A percentile compares a stretch with the other conserved stretches of the same genome.
phyloP scores from a whole-genome alignment of 1,140 invertebrate species.

The Battus philenor region DNA sequence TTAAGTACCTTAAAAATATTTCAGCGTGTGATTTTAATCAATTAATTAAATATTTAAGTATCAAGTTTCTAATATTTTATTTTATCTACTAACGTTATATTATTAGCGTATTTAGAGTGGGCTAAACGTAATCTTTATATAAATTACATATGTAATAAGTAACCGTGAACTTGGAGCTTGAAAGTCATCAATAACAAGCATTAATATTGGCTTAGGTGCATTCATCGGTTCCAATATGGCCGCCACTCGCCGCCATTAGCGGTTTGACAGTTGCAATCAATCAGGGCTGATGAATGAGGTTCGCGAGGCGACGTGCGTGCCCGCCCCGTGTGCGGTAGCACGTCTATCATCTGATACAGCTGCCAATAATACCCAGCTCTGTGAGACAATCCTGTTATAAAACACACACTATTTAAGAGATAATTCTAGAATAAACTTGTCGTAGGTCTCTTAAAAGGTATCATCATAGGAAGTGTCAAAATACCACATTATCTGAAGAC shows the following conservation, averaged over 20 bases:
- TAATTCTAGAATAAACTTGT: background rate
- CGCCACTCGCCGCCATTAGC: constrained; percentile 63
- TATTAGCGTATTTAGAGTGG: constrained; percentile 31
- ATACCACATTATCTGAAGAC: no score
- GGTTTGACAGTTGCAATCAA: constrained; percentile 72
- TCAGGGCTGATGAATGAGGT: constrained; percentile 67
- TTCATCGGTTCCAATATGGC: constrained; percentile 58
- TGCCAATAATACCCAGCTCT: background rate
- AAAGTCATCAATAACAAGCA: constrained; percentile 60
- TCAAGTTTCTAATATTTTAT: no score
- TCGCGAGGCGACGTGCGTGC: constrained; percentile 34
- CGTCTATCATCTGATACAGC: constrained; percentile 3
- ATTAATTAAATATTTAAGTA: no score
- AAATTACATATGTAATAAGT: constrained; percentile 66
- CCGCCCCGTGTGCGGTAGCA: constrained; percentile 44
- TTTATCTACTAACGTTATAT: no score
- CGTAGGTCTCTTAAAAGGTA: no score
- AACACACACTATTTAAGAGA: background rate
- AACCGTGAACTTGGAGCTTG: constrained; percentile 57
- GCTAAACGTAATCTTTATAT: constrained; percentile 44
- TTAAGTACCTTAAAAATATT: no score
- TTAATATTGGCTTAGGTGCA: constrained; percentile 68
- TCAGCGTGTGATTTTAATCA: no score
- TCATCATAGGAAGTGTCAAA: no score
- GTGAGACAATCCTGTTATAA: background rate